Conservation (phyloP, 64 coral and sea anemone genomes). For the Montipora sp. region DNA sequence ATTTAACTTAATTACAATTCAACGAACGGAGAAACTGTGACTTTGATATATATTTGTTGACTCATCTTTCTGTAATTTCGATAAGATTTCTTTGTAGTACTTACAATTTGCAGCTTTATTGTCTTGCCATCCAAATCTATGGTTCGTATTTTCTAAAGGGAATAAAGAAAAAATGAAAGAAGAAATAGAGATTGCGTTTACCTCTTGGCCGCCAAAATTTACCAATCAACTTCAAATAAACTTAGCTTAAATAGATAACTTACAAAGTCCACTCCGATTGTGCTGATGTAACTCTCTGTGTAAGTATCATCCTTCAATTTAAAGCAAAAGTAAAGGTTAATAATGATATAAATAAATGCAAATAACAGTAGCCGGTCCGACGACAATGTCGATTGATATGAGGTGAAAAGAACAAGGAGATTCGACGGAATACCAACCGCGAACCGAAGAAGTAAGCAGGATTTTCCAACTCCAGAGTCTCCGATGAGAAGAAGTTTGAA, state of each 20-base stretch:
- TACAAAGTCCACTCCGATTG: constrained; percentile 99
- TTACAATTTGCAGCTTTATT: constrained; percentile 99
- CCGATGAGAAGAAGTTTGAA: constrained; percentile 99
- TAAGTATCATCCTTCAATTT: constrained; percentile 94
- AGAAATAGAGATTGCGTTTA: constrained; percentile 29
- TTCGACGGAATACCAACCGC: constrained; percentile 87
- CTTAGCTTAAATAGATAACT: constrained; percentile 65
- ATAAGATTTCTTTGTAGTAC: constrained; percentile 1
- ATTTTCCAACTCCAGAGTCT: constrained; percentile 99
- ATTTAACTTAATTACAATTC: not conserved
- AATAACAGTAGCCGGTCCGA: constrained; percentile 6
- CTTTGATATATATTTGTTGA: no score
- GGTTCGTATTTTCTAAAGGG: constrained; percentile 97
- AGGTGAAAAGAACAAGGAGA: constrained; percentile 73
- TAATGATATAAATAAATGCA: constrained; percentile 6
- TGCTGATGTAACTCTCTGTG: constrained; percentile 99
- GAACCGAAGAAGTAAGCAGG: constrained; percentile 98
- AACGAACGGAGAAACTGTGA: not conserved
- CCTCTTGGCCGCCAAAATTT: constrained; percentile 2
- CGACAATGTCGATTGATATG: constrained; percentile 54
- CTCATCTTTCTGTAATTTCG: not conserved
- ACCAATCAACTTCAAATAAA: constrained; percentile 14
- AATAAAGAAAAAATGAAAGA: constrained; percentile 32
- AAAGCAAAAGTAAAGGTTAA: constrained; percentile 35
- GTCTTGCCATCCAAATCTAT: constrained; percentile 99